Percentiles rank a stretch among this genome's conserved stretches.
Conservation (phyloP, 1,140 invertebrate genomes). For the Drosophila rufa region DNA sequence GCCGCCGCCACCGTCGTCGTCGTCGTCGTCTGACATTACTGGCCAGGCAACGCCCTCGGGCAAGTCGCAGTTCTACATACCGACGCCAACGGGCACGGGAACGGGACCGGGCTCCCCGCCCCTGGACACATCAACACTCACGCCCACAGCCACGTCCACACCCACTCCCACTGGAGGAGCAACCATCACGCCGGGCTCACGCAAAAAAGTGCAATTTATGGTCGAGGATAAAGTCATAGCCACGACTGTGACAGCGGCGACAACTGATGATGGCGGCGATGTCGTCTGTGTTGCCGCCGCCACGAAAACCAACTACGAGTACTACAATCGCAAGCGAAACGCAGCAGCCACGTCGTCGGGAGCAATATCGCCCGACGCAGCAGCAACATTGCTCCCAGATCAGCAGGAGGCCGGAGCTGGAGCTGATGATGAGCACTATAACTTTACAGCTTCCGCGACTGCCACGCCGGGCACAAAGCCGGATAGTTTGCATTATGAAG, state of each 20-base stretch:
- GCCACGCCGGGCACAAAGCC: constrained; percentile 57
- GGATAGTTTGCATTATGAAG: constrained; percentile 81
- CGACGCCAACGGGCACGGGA: constrained; percentile 86
- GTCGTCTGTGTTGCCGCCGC: constrained; percentile 42
- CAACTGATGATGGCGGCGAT: constrained; percentile 74
- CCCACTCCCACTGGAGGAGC: constrained; percentile 23
- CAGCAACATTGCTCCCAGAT: constrained; percentile 35
- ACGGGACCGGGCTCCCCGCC: constrained; percentile 1
- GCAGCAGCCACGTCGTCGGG: constrained; percentile 43
- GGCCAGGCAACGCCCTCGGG: constrained; percentile 73
- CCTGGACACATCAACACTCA: constrained; percentile 13
- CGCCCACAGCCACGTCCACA: constrained; percentile 33
- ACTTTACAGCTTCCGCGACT: constrained; percentile 77
- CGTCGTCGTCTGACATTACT: constrained; percentile 17
- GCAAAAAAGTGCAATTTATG: constrained; percentile 88
- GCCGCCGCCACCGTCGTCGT: background rate
- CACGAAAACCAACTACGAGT: constrained; percentile 75
- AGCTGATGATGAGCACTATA: constrained; percentile 73
- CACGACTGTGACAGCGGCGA: constrained; percentile 57
- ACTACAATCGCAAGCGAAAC: constrained; percentile 78
- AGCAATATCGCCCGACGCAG: constrained; percentile 20
- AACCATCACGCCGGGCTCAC: constrained; percentile 53
- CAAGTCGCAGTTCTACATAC: constrained; percentile 89
- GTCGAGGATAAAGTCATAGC: constrained; percentile 86
- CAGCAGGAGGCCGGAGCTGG: constrained; percentile 62